phyloP scores from a whole-genome alignment of 2,113 vertebrate genomes.

The Aramus guarauna region DNA sequence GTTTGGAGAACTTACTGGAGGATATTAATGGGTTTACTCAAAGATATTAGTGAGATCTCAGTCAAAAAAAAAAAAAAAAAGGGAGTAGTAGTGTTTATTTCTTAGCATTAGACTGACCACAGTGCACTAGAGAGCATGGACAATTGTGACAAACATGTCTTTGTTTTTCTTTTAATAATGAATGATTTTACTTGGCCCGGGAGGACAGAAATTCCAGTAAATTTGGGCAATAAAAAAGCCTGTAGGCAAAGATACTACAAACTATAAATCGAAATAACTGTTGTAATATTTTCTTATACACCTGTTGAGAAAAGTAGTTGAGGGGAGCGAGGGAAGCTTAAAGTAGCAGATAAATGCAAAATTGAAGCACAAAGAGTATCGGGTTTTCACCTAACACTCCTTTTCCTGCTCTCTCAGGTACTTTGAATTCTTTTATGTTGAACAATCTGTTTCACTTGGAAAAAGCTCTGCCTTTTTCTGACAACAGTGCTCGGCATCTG shows the following conservation, averaged over 20 bases:
- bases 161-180: neutral
- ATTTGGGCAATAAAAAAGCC: neutral
- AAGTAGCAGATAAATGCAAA: neutral
- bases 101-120: neutral
- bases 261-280: neutral
- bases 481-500: neutral
- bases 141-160: neutral
- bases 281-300: neutral
- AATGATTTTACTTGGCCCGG: neutral
- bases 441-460: slow-evolving; percentile 19
- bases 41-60: neutral
- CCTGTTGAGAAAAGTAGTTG: neutral
- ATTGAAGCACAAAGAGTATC: neutral
- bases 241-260: neutral
- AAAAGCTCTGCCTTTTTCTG: neutral
- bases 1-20: neutral
- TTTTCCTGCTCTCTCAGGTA: neutral
- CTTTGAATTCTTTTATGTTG: neutral
- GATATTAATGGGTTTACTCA: neutral
- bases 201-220: neutral
- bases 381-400: neutral
- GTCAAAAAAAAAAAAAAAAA: neutral
- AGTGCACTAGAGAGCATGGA: neutral
- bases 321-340: neutral
- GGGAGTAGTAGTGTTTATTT: neutral